A percentile compares a stretch with the other conserved stretches of the same genome.
Evolutionary conservation across 2,888 invertebrate genomes (phyloP).

Genomic region (Argynnis bischoffii): DNA sequence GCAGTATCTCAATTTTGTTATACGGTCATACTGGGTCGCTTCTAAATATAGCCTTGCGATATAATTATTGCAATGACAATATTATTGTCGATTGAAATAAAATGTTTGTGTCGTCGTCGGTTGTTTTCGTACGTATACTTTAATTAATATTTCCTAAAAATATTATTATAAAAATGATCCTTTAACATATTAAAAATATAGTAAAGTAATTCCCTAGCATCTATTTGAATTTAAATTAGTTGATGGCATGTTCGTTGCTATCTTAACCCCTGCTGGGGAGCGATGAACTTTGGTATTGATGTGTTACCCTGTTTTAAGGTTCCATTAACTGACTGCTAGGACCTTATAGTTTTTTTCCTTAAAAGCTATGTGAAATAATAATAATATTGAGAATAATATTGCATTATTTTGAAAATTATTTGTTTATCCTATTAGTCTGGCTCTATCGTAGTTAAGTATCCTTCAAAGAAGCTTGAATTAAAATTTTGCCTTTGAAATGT

Average conservation of each 20-base stretch:
- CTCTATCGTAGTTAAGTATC: too few species aligned
- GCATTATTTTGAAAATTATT: too few species aligned
- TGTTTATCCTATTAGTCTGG: too few species aligned
- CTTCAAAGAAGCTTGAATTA: too few species aligned
- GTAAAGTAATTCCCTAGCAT: constrained; percentile 2
- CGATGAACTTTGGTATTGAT: constrained; percentile 37
- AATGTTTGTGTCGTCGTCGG: constrained; percentile 6
- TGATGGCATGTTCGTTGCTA: constrained; percentile 31
- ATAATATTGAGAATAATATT: background rate
- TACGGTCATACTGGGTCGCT: constrained; percentile 32
- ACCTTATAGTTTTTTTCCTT: background rate
- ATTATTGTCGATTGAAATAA: constrained; percentile 18
- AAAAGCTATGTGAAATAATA: too few species aligned
- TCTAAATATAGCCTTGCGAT: constrained; percentile 33
- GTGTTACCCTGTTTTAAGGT: constrained; percentile 21
- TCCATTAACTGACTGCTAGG: constrained; percentile 1
- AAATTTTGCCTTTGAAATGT: too few species aligned
- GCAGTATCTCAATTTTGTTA: constrained; percentile 29
- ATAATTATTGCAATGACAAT: constrained; percentile 31
- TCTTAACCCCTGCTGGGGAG: constrained; percentile 50
- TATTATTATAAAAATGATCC: background rate
- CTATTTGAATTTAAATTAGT: constrained; percentile 31
- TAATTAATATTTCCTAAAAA: too few species aligned
- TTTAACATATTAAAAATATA: background rate
- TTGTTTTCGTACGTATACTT: too few species aligned